These are phyloP conservation scores for Atta cephalotes DNA, from an alignment of 1,140 invertebrate genomes.

Conservation along the genomic window DNA sequence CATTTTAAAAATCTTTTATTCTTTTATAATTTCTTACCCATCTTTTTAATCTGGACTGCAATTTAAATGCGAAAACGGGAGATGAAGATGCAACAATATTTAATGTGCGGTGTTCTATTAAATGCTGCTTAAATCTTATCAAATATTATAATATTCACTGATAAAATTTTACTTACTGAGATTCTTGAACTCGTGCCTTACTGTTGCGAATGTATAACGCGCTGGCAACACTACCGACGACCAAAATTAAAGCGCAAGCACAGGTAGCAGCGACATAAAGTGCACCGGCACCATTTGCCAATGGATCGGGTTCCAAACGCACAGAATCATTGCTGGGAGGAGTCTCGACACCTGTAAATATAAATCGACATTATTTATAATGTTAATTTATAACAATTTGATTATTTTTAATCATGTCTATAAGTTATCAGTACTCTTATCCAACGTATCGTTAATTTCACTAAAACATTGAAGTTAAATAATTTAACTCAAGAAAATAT, in stretches of 20 bases:
- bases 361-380: neutral
- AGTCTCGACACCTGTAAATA: constrained; percentile 86
- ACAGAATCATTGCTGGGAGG: constrained; percentile 89
- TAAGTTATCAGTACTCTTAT: too few relatives aligned
- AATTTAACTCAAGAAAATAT: too few relatives aligned
- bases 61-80: neutral
- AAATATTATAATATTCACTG: neutral
- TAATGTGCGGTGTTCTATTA: neutral
- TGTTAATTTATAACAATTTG: too few relatives aligned
- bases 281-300: constrained; percentile 89
- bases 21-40: neutral
- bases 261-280: constrained; percentile 93
- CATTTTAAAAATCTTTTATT: neutral
- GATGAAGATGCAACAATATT: too few relatives aligned
- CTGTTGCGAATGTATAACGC: constrained; percentile 92
- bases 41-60: neutral
- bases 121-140: neutral
- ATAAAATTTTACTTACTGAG: constrained; percentile 88
- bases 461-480: too few relatives aligned
- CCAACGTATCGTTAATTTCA: too few relatives aligned
- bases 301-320: constrained; percentile 88
- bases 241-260: constrained; percentile 91
- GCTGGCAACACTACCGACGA: constrained; percentile 90
- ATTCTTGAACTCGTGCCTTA: constrained; percentile 91
- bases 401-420: too few relatives aligned